phyloP scores from a whole-genome alignment of 1,140 invertebrate genomes.

The Pomacea maculata region DNA sequence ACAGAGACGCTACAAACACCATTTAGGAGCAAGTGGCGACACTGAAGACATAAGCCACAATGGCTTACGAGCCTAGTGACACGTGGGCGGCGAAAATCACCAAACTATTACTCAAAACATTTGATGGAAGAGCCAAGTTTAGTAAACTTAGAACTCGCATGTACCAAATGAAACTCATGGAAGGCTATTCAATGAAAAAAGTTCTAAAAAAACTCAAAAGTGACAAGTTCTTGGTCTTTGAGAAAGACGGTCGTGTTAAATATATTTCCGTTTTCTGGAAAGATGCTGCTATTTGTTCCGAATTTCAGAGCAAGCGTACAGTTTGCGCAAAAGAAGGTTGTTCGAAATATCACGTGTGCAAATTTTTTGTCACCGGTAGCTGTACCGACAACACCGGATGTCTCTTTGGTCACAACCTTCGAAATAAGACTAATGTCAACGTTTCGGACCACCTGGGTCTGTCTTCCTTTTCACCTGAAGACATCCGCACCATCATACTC shows the following conservation, averaged over 20 bases:
- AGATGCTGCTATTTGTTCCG: not conserved
- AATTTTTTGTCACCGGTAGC: not conserved
- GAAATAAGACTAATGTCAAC: slow-evolving; percentile 2
- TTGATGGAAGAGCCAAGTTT: slow-evolving; percentile 11
- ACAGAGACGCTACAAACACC: no score
- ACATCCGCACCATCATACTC: slow-evolving; percentile 8
- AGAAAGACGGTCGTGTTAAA: slow-evolving; percentile 4
- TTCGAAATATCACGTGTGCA: slow-evolving; percentile 3
- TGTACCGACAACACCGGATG: not conserved
- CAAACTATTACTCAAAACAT: slow-evolving; percentile 1
- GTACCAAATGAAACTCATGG: not conserved
- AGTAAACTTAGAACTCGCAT: not conserved
- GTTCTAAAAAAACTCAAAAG: not conserved
- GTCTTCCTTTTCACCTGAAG: not conserved
- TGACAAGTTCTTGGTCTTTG: not conserved
- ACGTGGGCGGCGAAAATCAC: slow-evolving; percentile 1
- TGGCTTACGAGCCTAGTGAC: not conserved
- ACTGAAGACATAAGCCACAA: no score
- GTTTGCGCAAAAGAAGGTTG: not conserved
- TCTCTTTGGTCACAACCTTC: slow-evolving; percentile 5
- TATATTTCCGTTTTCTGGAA: not conserved
- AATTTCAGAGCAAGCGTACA: not conserved
- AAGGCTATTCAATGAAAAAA: not conserved
- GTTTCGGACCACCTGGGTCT: not conserved
- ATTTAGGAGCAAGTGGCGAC: no score